Evolutionary conservation across 2,113 vertebrate species (phyloP), one percentile per base, ranked within the genome.

Genomic region (Pangasianodon gigas): DNA sequence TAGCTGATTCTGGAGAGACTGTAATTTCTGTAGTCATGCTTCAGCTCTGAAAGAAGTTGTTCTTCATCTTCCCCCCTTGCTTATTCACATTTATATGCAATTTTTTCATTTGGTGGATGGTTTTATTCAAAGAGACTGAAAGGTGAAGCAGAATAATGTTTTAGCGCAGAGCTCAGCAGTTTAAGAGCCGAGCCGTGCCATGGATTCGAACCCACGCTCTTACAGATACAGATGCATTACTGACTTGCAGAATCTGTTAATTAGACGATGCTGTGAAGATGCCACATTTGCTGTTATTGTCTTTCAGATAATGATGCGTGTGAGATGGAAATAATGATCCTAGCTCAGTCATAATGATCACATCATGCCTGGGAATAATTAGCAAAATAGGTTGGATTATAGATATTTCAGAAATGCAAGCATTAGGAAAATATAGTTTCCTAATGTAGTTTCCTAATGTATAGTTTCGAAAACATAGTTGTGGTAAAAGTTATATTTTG

Each of bases 271-370:
- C 18, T 37, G 29, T 19, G 29, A 37, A 32, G 54, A 84, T 16
- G 21, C 82, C 58, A 21, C 54, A 62, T 62, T 84, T 44, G 24
- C 21, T 6, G 4, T 62, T 62, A 62, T 62, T 62, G 60, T 62
- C 32, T 60, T 84, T 9, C 16, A 44, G 41, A 13, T 62, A 84
- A 60, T 84, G 52, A 62, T 44, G 54, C 60, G 82, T 54, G 46
- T 62, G 46, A 84, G 56, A 62, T 84, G 56, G 46, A 62, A 84
- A 62, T 84, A 84, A 84, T 62, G 58, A 62, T 29, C 82, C 19
- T 44, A 26, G 41, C 37, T 60, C 19, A 84, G 19, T 77, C 41
- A 26, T 77, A 46, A 44, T 9, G 37, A 46, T 24, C 8, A 4
- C 7, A 16, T 26, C 44, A 14, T 51, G 21, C 21, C 44, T 81